phyloP scores from a whole-genome alignment of 2,113 vertebrate species.

The Sinocyclocheilus anshuiensis region DNA sequence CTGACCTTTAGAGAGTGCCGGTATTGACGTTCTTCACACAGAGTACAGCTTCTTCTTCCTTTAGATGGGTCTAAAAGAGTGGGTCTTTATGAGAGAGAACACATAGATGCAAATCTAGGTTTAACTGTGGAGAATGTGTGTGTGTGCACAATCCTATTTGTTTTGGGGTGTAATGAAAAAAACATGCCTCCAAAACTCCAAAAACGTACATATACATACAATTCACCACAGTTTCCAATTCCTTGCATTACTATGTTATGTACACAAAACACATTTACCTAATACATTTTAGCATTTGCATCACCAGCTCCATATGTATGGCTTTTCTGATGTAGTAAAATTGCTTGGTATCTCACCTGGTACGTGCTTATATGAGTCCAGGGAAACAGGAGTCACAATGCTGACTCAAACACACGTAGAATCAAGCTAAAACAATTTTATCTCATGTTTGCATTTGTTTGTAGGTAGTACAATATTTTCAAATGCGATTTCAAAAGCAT shows the following conservation, averaged over 20 bases:
- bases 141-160: not conserved
- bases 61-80: not conserved
- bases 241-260: not conserved
- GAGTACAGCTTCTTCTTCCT: not conserved
- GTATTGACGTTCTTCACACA: slow-evolving; percentile 18
- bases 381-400: not conserved
- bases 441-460: not conserved
- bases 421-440: not conserved
- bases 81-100: not conserved
- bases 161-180: not conserved
- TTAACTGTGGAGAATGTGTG: slow-evolving; percentile 1
- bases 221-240: not conserved
- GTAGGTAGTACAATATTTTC: not conserved
- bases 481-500: not conserved
- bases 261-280: not conserved
- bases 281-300: not conserved
- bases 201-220: not conserved
- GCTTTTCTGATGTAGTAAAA: not conserved
- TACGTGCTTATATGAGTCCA: not conserved
- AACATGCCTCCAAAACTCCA: not conserved
- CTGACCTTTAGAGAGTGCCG: slow-evolving; percentile 35
- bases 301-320: not conserved
- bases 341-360: not conserved
- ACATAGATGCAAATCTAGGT: not conserved
- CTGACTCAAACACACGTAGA: not conserved